These are phyloP conservation scores for Drosophila mayaguana DNA, from an alignment of 2,888 invertebrate genomes.

Conservation along the genomic window DNA sequence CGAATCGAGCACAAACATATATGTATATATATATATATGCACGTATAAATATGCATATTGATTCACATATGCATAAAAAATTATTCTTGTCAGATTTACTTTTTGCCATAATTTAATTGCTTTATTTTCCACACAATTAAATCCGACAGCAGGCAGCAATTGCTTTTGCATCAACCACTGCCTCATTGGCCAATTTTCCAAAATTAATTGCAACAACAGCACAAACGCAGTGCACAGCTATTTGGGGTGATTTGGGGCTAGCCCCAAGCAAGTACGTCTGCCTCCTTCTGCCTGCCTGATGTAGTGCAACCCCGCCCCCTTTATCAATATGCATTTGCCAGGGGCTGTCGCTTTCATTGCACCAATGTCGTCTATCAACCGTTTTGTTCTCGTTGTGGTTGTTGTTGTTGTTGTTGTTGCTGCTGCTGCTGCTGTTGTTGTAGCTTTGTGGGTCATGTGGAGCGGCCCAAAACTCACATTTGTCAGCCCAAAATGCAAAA, in stretches of 20 bases:
- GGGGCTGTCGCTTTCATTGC: conserved; percentile 60
- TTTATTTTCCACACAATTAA: conserved; percentile 76
- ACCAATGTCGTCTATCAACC: conserved; percentile 54
- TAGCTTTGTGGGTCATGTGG: conserved; percentile 48
- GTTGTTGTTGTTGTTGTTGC: conserved; percentile 4
- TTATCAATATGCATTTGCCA: conserved; percentile 25
- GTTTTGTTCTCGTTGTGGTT: conserved; percentile 12
- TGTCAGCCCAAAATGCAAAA: conserved; percentile 64
- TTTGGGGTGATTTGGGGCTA: conserved; percentile 5
- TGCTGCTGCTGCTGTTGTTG: conserved; percentile 7
- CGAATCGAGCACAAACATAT: conserved; percentile 13
- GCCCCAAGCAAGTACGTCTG: not conserved
- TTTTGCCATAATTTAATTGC: conserved; percentile 19
- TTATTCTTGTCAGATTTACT: conserved; percentile 1
- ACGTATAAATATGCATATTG: conserved; percentile 7
- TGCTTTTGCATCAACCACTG: not conserved
- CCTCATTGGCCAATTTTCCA: conserved; percentile 64
- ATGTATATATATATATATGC: conserved; percentile 1
- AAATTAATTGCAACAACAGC: conserved; percentile 71
- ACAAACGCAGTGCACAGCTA: conserved; percentile 17
- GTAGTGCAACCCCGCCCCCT: too few relatives aligned
- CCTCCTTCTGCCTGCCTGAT: not conserved
- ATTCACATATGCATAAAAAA: conserved; percentile 10
- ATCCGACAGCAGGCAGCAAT: conserved; percentile 13
- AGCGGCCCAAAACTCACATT: conserved; percentile 51